Percentiles rank a stretch among this genome's conserved stretches.
phyloP scores from a whole-genome alignment of 2,113 vertebrate species.

The Brachionichthys hirsutus region DNA sequence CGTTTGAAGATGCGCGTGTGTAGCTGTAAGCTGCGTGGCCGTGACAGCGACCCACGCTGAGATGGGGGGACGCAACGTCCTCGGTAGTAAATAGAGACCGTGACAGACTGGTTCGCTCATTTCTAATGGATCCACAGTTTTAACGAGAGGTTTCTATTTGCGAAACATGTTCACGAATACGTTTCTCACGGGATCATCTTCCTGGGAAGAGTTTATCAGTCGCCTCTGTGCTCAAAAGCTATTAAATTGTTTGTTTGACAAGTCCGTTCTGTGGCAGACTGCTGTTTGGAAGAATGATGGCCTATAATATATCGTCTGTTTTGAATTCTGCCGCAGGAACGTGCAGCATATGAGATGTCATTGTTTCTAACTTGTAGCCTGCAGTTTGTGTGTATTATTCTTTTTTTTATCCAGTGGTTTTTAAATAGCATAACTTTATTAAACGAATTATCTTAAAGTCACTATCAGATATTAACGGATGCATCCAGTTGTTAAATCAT shows the following conservation, averaged over 20 bases:
- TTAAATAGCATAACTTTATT: too few species aligned
- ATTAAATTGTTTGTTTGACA: not conserved
- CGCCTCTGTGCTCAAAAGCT: not conserved
- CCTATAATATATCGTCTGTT: too few species aligned
- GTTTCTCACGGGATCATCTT: slow-evolving; percentile 38
- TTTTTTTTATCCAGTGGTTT: too few species aligned
- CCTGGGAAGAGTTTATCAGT: slow-evolving; percentile 16
- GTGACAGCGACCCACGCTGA: slow-evolving; percentile 53
- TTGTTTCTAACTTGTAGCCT: too few species aligned
- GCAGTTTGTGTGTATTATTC: too few species aligned
- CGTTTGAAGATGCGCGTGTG: not conserved
- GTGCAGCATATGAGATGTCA: too few species aligned
- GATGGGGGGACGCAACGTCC: slow-evolving; percentile 37
- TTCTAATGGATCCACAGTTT: not conserved
- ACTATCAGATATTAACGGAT: not conserved
- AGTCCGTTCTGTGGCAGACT: too few species aligned
- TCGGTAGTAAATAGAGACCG: not conserved
- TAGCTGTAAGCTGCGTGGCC: slow-evolving; percentile 13
- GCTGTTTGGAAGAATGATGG: too few species aligned
- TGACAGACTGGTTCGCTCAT: not conserved
- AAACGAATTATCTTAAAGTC: not conserved
- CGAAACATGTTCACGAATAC: slow-evolving; percentile 31
- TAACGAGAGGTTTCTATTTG: slow-evolving; percentile 10
- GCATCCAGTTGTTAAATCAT: not conserved
- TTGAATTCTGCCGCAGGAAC: too few species aligned